These are phyloP conservation scores for Dimorphilus gyrociliatus DNA, from an alignment of 2,888 invertebrate genomes.

Conservation along the genomic window DNA sequence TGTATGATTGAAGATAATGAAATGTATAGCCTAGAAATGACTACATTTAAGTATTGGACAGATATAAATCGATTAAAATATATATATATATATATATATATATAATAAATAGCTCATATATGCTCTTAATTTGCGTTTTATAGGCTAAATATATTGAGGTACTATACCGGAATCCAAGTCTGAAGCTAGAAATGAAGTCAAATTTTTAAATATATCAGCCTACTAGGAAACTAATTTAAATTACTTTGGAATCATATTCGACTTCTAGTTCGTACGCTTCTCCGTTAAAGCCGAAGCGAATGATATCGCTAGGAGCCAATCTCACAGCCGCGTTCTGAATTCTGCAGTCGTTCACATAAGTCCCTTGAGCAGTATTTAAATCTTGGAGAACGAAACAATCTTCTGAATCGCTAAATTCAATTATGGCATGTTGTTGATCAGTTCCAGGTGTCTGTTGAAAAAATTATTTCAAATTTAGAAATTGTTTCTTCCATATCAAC, in stretches of 20 bases:
- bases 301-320: constrained; percentile 29
- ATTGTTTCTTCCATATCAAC: neutral
- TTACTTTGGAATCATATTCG: constrained; percentile 21
- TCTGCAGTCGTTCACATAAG: constrained; percentile 36
- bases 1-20: no score
- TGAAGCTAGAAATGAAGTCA: no score
- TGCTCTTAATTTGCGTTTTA: no score
- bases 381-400: constrained; percentile 35
- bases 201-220: no score
- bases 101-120: no score
- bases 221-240: no score
- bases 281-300: constrained; percentile 32
- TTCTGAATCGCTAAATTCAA: constrained; percentile 33
- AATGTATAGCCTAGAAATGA: no score
- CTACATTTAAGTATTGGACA: no score
- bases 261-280: constrained; percentile 26
- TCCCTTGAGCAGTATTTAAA: constrained; percentile 35
- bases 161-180: no score
- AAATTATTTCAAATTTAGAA: constrained; percentile 3
- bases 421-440: constrained; percentile 34
- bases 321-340: constrained; percentile 37
- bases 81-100: no score
- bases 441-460: constrained; percentile 22
- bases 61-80: no score
- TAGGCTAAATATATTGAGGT: no score